Percentiles rank a stretch among this genome's conserved stretches.
Evolutionary conservation across 1,140 invertebrate species (phyloP).

Genomic region (Laupala kohalensis): DNA sequence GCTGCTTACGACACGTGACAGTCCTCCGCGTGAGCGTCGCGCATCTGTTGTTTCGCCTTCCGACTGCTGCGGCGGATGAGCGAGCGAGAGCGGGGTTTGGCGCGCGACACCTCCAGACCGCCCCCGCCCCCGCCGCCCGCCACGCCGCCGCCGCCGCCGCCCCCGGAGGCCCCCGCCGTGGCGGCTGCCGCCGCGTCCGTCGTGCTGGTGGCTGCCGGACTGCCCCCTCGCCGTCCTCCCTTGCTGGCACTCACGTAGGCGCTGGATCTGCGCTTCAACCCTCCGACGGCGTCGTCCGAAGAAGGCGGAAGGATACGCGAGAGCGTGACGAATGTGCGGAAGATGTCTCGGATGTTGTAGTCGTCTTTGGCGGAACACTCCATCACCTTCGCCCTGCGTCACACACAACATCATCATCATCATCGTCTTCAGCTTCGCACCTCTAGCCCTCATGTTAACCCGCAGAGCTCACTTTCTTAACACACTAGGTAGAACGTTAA

Average conservation of each 20-base stretch:
- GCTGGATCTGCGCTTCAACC: slow-evolving; percentile 54
- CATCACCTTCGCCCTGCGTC: slow-evolving; percentile 51
- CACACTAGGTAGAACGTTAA: too few species aligned
- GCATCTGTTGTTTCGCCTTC: slow-evolving; percentile 65
- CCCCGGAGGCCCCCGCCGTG: slow-evolving; percentile 23
- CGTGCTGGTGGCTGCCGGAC: slow-evolving; percentile 26
- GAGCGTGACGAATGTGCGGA: slow-evolving; percentile 53
- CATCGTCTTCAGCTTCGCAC: neutral
- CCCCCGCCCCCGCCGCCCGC: neutral
- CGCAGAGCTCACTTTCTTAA: too few species aligned
- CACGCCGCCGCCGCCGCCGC: slow-evolving; percentile 17
- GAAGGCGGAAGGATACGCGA: slow-evolving; percentile 47
- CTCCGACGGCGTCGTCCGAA: slow-evolving; percentile 38
- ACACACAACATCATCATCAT: neutral
- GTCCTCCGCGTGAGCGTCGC: slow-evolving; percentile 52
- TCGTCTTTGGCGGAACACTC: slow-evolving; percentile 74
- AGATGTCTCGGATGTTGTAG: slow-evolving; percentile 61
- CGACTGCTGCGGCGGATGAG: slow-evolving; percentile 62
- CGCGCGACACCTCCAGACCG: slow-evolving; percentile 23
- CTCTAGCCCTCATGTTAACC: too few species aligned
- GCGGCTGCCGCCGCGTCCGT: slow-evolving; percentile 24
- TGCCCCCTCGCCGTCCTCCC: slow-evolving; percentile 28
- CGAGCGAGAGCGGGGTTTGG: slow-evolving; percentile 55
- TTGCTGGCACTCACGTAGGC: slow-evolving; percentile 51
- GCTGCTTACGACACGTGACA: slow-evolving; percentile 50